A percentile compares a stretch with the other conserved stretches of the same genome.
These are phyloP conservation scores for Heliconius ismenius DNA, from an alignment of 2,888 invertebrate species.

Conservation along the genomic window DNA sequence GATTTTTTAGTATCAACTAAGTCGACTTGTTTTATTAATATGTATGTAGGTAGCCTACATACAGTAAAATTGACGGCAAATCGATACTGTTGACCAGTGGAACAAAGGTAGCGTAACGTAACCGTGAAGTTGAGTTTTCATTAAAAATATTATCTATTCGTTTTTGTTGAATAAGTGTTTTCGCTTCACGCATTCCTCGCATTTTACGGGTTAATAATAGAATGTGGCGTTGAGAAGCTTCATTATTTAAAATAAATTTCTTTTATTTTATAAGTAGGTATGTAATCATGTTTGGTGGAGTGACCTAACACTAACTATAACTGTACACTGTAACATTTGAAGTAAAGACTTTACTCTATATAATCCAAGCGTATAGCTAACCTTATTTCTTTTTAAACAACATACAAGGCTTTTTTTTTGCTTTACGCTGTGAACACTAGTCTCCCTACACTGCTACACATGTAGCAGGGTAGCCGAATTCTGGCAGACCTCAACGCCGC, in stretches of 20 bases:
- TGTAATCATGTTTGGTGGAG: background rate
- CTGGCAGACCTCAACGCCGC: too few species aligned
- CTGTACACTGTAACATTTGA: background rate
- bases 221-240: background rate
- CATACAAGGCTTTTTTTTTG: too few species aligned
- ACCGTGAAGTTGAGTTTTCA: background rate
- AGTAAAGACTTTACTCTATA: background rate
- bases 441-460: too few species aligned
- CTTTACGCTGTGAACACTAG: too few species aligned
- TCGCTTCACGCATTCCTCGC: background rate
- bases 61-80: conserved; percentile 49
- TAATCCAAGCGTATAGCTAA: background rate
- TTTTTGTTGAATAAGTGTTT: background rate
- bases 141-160: conserved; percentile 12
- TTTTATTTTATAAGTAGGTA: background rate
- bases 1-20: conserved; percentile 7
- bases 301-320: background rate
- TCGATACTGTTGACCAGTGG: conserved; percentile 55
- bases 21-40: conserved; percentile 29
- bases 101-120: conserved; percentile 22
- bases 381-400: too few species aligned
- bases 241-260: background rate
- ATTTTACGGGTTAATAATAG: background rate
- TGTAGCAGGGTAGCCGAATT: too few species aligned
- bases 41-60: conserved; percentile 43